Evolutionary conservation across 2,113 vertebrate species (phyloP).

Genomic region (Chlorodrepanis virens): DNA sequence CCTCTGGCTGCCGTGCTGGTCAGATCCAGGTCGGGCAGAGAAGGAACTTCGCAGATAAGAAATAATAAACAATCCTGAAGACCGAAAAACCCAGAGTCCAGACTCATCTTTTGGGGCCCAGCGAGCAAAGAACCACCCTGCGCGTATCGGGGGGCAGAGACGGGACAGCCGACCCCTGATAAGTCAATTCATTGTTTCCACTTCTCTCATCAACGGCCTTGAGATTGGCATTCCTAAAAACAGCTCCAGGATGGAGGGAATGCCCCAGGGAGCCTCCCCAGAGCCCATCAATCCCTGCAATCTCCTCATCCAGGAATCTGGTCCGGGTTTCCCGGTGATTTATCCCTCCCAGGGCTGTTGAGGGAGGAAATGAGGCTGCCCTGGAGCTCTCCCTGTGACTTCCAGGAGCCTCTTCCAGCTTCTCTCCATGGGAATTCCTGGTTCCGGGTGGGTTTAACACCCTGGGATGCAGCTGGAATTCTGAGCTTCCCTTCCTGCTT

Average conservation of each 20-base stretch:
- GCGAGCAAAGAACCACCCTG: too few species aligned
- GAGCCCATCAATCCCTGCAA: background rate
- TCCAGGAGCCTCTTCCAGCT: background rate
- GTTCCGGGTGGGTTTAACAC: fast-evolving
- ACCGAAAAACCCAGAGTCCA: too few species aligned
- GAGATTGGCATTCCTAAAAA: background rate
- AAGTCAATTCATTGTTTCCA: background rate
- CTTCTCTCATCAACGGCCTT: background rate
- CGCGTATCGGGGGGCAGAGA: too few species aligned
- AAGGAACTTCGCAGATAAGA: too few species aligned
- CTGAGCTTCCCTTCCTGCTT: background rate
- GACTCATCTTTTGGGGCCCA: too few species aligned
- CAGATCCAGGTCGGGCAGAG: too few species aligned
- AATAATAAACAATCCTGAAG: too few species aligned
- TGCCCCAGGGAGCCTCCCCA: background rate
- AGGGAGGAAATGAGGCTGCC: background rate
- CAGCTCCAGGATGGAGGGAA: background rate
- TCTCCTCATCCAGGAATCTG: background rate
- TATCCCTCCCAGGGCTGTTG: background rate
- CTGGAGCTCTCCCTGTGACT: background rate
- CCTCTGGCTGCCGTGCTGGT: too few species aligned
- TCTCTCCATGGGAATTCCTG: background rate
- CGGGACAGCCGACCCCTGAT: too few species aligned
- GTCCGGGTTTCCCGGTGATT: background rate
- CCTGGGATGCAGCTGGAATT: background rate